Base-by-base conservation (phyloP, 2,113 vertebrate species). In the Prionailurus viverrinus region DNA sequence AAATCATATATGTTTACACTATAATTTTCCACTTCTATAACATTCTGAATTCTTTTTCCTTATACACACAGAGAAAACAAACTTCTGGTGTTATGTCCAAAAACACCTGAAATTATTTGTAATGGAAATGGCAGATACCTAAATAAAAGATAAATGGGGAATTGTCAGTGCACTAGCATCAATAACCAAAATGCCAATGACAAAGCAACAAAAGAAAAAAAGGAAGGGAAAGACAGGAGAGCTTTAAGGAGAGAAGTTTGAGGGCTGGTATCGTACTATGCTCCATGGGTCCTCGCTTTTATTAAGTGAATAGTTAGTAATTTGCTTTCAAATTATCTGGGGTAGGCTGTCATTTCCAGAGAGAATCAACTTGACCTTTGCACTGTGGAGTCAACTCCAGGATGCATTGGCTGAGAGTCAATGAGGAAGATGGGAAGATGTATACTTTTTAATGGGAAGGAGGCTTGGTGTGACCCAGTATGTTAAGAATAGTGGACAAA, bases 21-120 rank as follows among this genome's bases (percentile, higher is more conserved):
- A 2, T 36, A 66, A 79, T 61, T 82, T 87, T 92, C 29, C 69
- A 90, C 21, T 86, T 33, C 31, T 36, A 0, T 88, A n/a, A 76
- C 16, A 27, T 95, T 95, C 21, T 36, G 48, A 96, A 68, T 87
- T 94, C 12, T 36, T 92, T 94, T 92, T 78, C 19, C 27, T 88
- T 94, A 27, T 31, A 23, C 48, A 88, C 9, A 93, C 73, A 27
- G 8, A 69, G 15, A 94, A 74, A 74, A 51, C 81, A 91, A 85
- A 55, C 18, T 87, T 58, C 33, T 71, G 29, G 5, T 41, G 7
- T 55, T 36, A 18, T 13, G 16, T 66, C 29, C 53, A 25, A 71
- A 45, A 12, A 31, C n/a, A 1, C 36, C 27, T 81, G 74, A 65
- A 63, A 63, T 73, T 53, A 63, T 12, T 63, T 68, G 18, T 36